Evolutionary conservation across 2,113 vertebrate species (phyloP).

Genomic region (Muntiacus muntjak): DNA sequence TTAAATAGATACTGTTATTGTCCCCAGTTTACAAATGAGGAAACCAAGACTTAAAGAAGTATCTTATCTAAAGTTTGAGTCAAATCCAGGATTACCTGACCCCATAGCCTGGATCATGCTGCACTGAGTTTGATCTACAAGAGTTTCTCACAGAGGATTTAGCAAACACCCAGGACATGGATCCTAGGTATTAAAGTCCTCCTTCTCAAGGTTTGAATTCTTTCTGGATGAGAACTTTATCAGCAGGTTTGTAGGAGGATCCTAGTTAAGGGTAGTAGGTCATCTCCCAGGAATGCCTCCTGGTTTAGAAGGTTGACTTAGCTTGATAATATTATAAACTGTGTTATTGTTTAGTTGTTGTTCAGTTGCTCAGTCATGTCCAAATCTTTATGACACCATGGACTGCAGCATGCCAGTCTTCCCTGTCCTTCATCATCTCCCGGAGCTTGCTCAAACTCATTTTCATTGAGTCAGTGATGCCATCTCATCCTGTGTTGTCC

Average conservation of each 20-base stretch:
- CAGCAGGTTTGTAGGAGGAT: neutral
- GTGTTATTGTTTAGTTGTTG: neutral
- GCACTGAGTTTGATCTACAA: neutral
- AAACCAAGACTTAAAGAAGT: slow-evolving; percentile 4
- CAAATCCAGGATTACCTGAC: neutral
- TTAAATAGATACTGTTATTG: neutral
- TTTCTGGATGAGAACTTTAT: neutral
- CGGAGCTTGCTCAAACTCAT: neutral
- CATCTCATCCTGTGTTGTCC: neutral
- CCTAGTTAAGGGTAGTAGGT: neutral
- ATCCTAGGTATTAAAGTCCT: neutral
- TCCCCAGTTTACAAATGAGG: neutral
- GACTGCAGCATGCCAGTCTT: neutral
- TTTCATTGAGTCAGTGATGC: neutral
- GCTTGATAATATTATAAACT: neutral
- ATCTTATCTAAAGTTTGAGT: neutral
- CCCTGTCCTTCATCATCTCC: neutral
- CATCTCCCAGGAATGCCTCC: neutral
- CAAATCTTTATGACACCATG: neutral
- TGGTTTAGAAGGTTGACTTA: neutral
- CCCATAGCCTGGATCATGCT: neutral
- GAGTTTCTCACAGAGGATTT: neutral
- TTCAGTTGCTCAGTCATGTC: neutral
- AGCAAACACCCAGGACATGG: neutral
- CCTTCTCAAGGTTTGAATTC: neutral